Base-by-base conservation (phyloP, 2,888 invertebrate genomes). In the Sphaerophoria rueppellii region DNA sequence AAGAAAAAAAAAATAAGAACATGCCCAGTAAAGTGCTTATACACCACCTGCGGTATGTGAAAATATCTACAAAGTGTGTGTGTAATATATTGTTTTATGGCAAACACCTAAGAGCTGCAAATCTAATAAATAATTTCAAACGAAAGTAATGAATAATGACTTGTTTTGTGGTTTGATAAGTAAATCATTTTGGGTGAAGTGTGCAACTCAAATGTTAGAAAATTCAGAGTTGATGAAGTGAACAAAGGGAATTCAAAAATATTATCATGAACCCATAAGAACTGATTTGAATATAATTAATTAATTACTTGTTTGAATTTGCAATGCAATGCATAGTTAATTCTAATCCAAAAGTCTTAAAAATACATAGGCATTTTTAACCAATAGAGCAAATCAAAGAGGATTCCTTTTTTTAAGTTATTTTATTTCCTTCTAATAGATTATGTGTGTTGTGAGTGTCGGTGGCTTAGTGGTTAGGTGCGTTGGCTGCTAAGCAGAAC, bases 91-190 rank as follows among this genome's bases (percentile, higher is more conserved):
- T 12, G 24, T 82, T 82, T 78, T 82, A 79, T 82, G 79, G 79
- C 70, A 54, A 65, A 63, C 74, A 82, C 73, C 74, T 74, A 65
- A 82, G 70, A 63, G 61, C 12, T 55, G 32, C 9, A 73, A 57
- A 70, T 55, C 55, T 35, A 48, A 40, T 65, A 57, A 69, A 24
- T 24, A 24, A 67, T 69, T 61, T 54, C n/a, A 46, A 54, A 65
- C 61, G 61, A 61, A 82, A 73, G 78, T 57, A 61, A 82, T 82
- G 82, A 82, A 78, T 55, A 82, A 82, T 82, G 35, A 78, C 69
- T 50, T 60, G 61, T 37, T 48, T 40, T 43, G n/a, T 40, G 67
- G 46, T 67, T 70, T 63, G 73, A 63, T 72, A 60, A 72, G 52
- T 54, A 34, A 32, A 11, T 46, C 16, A 16, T 32, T 55, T 50